Evolutionary conservation across 2,888 invertebrate genomes (phyloP).

Genomic region (Leptopilina drosophilae): DNA sequence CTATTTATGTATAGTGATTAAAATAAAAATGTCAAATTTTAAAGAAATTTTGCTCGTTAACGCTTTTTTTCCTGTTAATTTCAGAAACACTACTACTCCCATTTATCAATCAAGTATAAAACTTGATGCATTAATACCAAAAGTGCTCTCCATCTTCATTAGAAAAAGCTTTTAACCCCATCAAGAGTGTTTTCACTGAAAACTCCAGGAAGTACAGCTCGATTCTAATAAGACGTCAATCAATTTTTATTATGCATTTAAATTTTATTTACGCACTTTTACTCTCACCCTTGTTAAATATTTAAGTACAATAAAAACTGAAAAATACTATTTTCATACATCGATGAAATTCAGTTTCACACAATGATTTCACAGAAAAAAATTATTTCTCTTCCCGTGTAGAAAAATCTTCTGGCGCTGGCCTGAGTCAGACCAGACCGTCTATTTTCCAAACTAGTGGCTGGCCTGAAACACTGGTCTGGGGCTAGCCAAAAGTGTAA

Average conservation of each 20-base stretch:
- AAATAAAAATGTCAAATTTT: too few species aligned
- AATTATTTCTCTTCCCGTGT: too few species aligned
- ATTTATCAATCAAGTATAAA: slow-evolving; percentile 32
- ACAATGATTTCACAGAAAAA: too few species aligned
- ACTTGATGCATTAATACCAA: slow-evolving; percentile 21
- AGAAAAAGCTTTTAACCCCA: slow-evolving; percentile 22
- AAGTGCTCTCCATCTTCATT: slow-evolving; percentile 27
- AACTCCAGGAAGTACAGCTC: not conserved
- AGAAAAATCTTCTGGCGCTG: too few species aligned
- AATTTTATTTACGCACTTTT: not conserved
- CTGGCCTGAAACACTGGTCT: too few species aligned
- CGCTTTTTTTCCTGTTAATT: not conserved
- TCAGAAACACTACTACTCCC: not conserved
- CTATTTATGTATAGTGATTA: too few species aligned
- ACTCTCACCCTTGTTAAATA: not conserved
- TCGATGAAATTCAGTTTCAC: too few species aligned
- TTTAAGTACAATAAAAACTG: not conserved
- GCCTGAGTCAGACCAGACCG: too few species aligned
- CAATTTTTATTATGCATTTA: not conserved
- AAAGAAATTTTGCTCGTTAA: too few species aligned
- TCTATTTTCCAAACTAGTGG: too few species aligned
- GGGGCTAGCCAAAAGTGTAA: too few species aligned
- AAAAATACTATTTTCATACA: too few species aligned
- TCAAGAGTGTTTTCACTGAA: slow-evolving; percentile 20
- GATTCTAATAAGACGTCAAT: slow-evolving; percentile 13